Base-by-base conservation (phyloP, 2,888 invertebrate genomes). In the Tenthredo distinguenda region DNA sequence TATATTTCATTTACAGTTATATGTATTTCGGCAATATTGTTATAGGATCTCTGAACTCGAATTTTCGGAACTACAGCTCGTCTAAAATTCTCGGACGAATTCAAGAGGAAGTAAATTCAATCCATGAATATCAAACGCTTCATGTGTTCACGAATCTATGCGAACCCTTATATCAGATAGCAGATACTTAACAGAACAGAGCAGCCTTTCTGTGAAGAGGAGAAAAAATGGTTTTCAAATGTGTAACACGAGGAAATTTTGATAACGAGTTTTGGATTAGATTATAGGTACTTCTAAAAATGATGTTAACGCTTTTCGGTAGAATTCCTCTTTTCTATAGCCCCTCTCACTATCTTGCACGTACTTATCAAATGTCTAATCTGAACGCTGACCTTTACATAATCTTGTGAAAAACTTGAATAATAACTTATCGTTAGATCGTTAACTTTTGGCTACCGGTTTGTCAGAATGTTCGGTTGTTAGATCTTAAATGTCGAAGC, bases 61-160 rank as follows among this genome's bases (percentile, higher is more conserved):
- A 62, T 62, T 62, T 21, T 4, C 5, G 2, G 12, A 37, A 31
- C n/a, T 31, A 6, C 71, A 37, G 31, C 12, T 12, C 40, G 72
- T 40, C 7, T 72, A 10, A 72, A 72, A 50, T 50, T 77, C 2
- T n/a, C 18, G 55, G 34, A 34, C 34, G 7, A 77, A 50, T 77
- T 55, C 31, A 5, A 50, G 21, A 18, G 3, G 31, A 15, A 18
- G 34, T 43, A 4, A 43, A 21, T 1, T 43, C 40, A 37, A 58
- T 62, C 31, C 79, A 40, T 62, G 79, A 79, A 79, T 79, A 62
- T 21, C 21, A 79, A 79, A 40, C 18, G 31, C 47, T n/a, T n/a
- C 21, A 34, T 21, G 62, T 40, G n/a, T 21, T 55, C 10, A 37
- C 18, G 18, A 55, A 58, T 79, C 40, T 62, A 79, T 79, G n/a